Evolutionary conservation across 2,113 vertebrate species (phyloP).

Genomic region (Bungarus multicinctus): DNA sequence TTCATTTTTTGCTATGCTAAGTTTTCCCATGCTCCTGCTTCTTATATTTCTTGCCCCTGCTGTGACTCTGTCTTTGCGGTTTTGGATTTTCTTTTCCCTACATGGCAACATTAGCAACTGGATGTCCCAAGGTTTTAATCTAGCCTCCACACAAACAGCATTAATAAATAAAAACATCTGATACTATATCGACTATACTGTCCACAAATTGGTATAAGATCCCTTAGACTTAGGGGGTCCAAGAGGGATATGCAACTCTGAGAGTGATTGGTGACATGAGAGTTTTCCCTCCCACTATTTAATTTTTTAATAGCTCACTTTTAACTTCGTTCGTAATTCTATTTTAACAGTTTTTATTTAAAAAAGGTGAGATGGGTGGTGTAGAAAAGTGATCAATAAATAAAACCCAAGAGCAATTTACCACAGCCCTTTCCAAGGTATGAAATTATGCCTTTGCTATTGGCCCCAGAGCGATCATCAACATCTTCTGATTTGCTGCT

Average conservation of each 20-base stretch:
- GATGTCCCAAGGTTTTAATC: not conserved
- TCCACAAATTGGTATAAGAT: not conserved
- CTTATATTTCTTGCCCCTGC: not conserved
- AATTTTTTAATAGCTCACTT: not conserved
- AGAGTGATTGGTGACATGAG: not conserved
- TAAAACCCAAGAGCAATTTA: not conserved
- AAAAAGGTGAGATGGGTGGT: not conserved
- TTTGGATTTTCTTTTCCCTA: not conserved
- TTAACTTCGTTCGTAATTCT: not conserved
- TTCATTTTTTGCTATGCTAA: not conserved
- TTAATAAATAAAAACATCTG: not conserved
- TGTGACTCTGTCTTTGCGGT: not conserved
- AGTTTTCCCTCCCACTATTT: not conserved
- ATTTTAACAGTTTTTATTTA: not conserved
- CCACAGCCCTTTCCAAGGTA: not conserved
- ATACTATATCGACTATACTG: not conserved
- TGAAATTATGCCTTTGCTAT: not conserved
- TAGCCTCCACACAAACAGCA: not conserved
- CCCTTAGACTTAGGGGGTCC: not conserved
- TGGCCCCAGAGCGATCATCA: not conserved
- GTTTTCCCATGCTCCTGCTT: not conserved
- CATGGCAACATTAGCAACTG: not conserved
- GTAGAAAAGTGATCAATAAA: not conserved
- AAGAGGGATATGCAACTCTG: not conserved
- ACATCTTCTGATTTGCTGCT: not conserved